phyloP scores from a whole-genome alignment of 92 coral and sea anemone species.

The Anthopleura xanthogrammica region DNA sequence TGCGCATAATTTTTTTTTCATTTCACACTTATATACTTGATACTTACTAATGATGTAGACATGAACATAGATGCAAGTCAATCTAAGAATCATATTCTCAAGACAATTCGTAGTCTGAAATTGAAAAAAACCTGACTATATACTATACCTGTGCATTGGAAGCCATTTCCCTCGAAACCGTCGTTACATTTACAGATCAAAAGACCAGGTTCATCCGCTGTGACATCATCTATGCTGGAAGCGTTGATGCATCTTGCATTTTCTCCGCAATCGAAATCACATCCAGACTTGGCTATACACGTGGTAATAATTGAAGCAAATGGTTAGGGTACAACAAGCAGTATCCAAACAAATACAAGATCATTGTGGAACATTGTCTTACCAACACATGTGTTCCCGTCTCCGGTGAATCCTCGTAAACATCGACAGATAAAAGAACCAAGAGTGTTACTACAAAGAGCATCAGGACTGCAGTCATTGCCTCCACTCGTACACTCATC shows the following conservation, averaged over 20 bases:
- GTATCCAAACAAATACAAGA: too few species aligned
- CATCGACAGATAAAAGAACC: too few species aligned
- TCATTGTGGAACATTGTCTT: too few species aligned
- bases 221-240: background rate
- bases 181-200: slow-evolving; percentile 48
- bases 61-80: too few species aligned
- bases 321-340: too few species aligned
- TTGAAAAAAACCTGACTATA: background rate
- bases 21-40: too few species aligned
- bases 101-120: too few species aligned
- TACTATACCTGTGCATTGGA: slow-evolving; percentile 50
- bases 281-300: background rate
- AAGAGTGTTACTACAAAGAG: slow-evolving; percentile 3
- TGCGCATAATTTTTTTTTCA: too few species aligned
- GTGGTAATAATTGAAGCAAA: background rate
- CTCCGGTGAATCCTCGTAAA: too few species aligned
- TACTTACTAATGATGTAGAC: too few species aligned
- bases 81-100: too few species aligned
- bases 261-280: slow-evolving; percentile 19
- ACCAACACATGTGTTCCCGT: too few species aligned
- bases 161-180: slow-evolving; percentile 59
- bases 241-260: slow-evolving; percentile 23
- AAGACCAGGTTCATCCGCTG: background rate
- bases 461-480: background rate
- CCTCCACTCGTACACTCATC: background rate